Conservation (phyloP, 1,140 invertebrate genomes). For the Drosophila sturtevanti region DNA sequence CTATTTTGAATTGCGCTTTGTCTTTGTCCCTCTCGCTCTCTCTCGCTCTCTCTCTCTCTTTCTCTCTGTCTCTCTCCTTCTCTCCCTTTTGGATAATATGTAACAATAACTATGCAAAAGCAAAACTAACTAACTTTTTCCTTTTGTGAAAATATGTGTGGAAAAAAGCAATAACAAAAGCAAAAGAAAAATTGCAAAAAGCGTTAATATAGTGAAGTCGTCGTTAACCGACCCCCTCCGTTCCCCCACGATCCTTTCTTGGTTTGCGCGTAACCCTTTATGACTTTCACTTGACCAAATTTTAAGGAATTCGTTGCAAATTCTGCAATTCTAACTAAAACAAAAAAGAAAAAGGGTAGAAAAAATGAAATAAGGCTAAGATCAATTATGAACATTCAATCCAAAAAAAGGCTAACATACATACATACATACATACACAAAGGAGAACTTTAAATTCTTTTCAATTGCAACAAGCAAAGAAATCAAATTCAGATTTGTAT, state of each 20-base stretch:
- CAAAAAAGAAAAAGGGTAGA: too few species aligned
- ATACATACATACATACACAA: too few species aligned
- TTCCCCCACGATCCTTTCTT: background rate
- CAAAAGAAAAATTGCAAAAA: background rate
- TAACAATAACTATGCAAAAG: conserved; percentile 30
- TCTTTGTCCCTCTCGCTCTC: conserved; percentile 19
- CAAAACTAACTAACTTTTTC: conserved; percentile 27
- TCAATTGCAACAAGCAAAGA: too few species aligned
- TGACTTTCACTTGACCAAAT: background rate
- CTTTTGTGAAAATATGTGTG: conserved; percentile 7
- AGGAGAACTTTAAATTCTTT: too few species aligned
- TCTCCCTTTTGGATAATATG: conserved; percentile 36
- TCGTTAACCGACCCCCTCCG: background rate
- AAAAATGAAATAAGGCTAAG: too few species aligned
- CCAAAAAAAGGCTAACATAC: too few species aligned
- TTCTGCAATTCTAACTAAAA: too few species aligned
- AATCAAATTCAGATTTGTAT: background rate
- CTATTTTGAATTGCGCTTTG: conserved; percentile 68
- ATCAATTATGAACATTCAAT: too few species aligned
- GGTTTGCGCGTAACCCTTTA: background rate
- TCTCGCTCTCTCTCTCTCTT: background rate
- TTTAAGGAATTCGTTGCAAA: background rate
- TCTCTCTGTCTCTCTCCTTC: conserved; percentile 8
- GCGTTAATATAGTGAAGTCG: background rate
- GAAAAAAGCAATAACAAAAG: background rate